Conservation (phyloP, 2,888 invertebrate genomes). For the Desoria tigrina region DNA sequence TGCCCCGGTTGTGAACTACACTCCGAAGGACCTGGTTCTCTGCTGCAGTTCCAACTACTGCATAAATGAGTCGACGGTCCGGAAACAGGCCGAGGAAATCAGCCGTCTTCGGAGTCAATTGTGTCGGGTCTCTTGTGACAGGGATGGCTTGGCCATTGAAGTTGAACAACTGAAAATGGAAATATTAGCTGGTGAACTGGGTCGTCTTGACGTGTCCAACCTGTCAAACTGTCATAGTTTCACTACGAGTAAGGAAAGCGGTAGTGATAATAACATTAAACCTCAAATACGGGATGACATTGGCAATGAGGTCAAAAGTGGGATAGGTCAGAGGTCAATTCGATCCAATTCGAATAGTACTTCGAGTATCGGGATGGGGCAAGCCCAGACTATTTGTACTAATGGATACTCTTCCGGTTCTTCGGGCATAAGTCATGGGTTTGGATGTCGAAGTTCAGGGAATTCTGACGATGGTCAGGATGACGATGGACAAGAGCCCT, state of each 20-base stretch:
- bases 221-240: neutral
- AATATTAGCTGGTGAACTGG: slow-evolving; percentile 47
- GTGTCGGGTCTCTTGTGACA: slow-evolving; percentile 39
- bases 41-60: slow-evolving; percentile 21
- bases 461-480: slow-evolving; percentile 10
- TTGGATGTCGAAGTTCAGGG: neutral
- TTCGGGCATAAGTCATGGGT: neutral
- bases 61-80: slow-evolving; percentile 1
- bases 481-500: slow-evolving; percentile 18
- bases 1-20: no score
- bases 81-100: slow-evolving; percentile 41
- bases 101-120: slow-evolving; percentile 39
- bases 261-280: no score
- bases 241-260: neutral
- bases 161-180: slow-evolving; percentile 51
- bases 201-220: slow-evolving; percentile 31
- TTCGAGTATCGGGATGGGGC: slow-evolving; percentile 19
- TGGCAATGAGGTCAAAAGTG: slow-evolving; percentile 11
- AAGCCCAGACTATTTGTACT: slow-evolving; percentile 12
- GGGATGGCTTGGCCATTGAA: slow-evolving; percentile 48
- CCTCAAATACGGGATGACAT: neutral
- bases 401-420: neutral
- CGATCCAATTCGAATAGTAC: slow-evolving; percentile 4
- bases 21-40: neutral
- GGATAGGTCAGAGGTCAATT: slow-evolving; percentile 12